These are phyloP conservation scores for Xestia xanthographa DNA, from an alignment of 2,888 invertebrate species.

Conservation along the genomic window DNA sequence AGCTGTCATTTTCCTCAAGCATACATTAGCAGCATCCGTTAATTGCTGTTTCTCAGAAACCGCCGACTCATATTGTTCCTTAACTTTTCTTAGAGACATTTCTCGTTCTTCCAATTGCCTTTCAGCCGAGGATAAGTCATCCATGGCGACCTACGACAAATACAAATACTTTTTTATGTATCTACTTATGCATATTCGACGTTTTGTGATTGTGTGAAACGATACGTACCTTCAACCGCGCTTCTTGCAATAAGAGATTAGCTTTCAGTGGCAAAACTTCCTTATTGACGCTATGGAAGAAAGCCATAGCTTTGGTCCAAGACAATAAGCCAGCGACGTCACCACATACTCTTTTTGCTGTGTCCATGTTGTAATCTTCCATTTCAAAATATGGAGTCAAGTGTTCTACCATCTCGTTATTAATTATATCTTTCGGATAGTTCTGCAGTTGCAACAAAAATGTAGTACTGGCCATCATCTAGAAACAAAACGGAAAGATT, in stretches of 20 bases:
- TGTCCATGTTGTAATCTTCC: conserved; percentile 99
- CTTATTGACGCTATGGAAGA: conserved; percentile 98
- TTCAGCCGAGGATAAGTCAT: conserved; percentile 96
- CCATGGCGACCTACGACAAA: conserved; percentile 93
- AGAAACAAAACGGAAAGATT: conserved; percentile 52
- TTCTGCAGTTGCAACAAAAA: conserved; percentile 97
- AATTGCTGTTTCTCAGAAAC: conserved; percentile 97
- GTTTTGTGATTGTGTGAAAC: background rate
- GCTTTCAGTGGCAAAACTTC: conserved; percentile 98
- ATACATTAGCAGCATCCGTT: conserved; percentile 97
- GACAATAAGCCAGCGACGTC: conserved; percentile 98
- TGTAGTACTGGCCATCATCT: conserved; percentile 99
- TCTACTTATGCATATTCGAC: background rate
- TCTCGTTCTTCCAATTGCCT: conserved; percentile 97
- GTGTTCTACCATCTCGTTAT: conserved; percentile 99
- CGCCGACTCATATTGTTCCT: conserved; percentile 97
- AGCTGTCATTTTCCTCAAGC: conserved; percentile 98
- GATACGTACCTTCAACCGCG: conserved; percentile 92
- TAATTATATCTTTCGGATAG: conserved; percentile 98
- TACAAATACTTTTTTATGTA: conserved; percentile 7
- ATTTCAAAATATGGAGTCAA: conserved; percentile 97
- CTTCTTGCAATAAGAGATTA: conserved; percentile 97
- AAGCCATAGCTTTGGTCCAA: conserved; percentile 99
- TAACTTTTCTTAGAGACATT: conserved; percentile 96
- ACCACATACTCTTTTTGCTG: conserved; percentile 98